phyloP scores from a whole-genome alignment of 2,888 invertebrate species.

The Drosophila neutralis region DNA sequence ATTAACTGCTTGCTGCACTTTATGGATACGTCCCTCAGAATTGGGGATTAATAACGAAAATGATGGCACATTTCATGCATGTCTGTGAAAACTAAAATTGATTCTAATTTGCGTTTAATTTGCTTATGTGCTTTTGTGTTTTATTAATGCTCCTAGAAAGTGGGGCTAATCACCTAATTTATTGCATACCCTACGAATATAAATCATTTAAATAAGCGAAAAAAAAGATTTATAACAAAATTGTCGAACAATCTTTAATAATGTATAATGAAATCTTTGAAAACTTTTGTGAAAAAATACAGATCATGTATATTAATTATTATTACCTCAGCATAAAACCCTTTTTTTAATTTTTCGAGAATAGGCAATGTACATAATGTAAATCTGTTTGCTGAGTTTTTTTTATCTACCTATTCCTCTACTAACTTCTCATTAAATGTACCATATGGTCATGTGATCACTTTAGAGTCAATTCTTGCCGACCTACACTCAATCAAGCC shows the following conservation, averaged over 20 bases:
- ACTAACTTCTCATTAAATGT: too few relatives aligned
- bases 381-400: too few relatives aligned
- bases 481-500: too few relatives aligned
- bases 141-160: background rate
- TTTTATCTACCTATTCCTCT: too few relatives aligned
- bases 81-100: background rate
- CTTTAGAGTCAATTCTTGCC: too few relatives aligned
- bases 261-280: background rate
- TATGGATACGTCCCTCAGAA: background rate
- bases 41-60: background rate
- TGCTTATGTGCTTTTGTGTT: background rate
- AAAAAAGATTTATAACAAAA: background rate
- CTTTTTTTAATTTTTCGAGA: background rate
- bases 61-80: background rate
- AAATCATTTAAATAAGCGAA: background rate
- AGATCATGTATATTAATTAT: background rate
- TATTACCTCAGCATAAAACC: background rate
- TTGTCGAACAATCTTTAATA: background rate
- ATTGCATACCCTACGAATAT: background rate
- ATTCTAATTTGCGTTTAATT: background rate
- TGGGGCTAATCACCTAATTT: background rate
- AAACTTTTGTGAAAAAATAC: background rate
- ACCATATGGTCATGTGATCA: too few relatives aligned
- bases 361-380: background rate
- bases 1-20: background rate